A percentile compares a stretch with the other conserved stretches of the same genome.
These are phyloP conservation scores for Gasteruption jaculator DNA, from an alignment of 2,888 invertebrate genomes.

Conservation along the genomic window DNA sequence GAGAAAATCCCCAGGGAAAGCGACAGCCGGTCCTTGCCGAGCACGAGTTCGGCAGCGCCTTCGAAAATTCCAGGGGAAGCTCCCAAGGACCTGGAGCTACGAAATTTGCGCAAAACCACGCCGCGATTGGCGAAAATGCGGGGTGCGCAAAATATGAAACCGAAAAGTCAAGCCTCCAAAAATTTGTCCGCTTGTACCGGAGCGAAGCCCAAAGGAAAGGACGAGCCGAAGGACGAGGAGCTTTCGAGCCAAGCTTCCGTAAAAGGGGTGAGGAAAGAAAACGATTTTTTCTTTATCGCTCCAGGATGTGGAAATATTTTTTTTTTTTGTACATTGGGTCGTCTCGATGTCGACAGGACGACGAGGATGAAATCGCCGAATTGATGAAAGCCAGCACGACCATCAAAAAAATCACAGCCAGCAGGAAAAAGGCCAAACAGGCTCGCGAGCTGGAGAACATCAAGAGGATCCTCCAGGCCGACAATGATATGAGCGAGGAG, in stretches of 20 bases:
- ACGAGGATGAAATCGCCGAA: slow-evolving; percentile 58
- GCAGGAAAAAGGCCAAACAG: slow-evolving; percentile 54
- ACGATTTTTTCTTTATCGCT: slow-evolving; percentile 9
- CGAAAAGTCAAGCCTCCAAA: slow-evolving; percentile 44
- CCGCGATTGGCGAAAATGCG: slow-evolving; percentile 46
- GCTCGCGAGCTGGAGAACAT: slow-evolving; percentile 55
- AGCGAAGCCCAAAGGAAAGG: slow-evolving; percentile 35
- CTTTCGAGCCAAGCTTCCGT: too few species aligned
- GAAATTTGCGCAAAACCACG: slow-evolving; percentile 42
- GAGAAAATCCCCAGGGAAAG: too few species aligned
- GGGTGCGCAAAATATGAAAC: slow-evolving; percentile 48
- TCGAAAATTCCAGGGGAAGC: too few species aligned
- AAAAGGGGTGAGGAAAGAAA: slow-evolving; percentile 24
- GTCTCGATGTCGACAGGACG: slow-evolving; percentile 53
- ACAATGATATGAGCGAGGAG: slow-evolving; percentile 51
- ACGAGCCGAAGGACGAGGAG: slow-evolving; percentile 25
- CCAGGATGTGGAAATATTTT: slow-evolving; percentile 2
- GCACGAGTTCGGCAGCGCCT: slow-evolving; percentile 1
- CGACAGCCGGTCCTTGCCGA: too few species aligned
- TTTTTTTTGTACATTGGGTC: too few species aligned
- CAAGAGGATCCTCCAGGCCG: slow-evolving; percentile 53
- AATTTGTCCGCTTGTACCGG: slow-evolving; percentile 29
- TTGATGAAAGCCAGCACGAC: slow-evolving; percentile 58
- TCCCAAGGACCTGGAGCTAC: too few species aligned
- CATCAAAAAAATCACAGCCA: slow-evolving; percentile 48